phyloP scores from a whole-genome alignment of 1,140 invertebrate species.

The Drosophila ironensis region DNA sequence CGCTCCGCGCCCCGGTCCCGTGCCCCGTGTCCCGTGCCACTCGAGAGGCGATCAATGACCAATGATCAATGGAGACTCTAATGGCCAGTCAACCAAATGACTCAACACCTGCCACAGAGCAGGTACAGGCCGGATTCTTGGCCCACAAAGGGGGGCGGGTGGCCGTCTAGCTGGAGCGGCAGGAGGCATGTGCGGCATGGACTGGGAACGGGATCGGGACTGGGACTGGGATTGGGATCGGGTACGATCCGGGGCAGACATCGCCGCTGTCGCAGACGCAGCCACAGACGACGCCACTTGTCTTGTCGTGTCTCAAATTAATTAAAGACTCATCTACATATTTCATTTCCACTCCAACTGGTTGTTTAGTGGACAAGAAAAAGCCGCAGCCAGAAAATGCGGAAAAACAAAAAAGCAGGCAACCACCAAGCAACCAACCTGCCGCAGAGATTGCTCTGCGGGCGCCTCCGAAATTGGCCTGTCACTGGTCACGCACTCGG shows the following conservation, averaged over 20 bases:
- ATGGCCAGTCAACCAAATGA: slow-evolving; percentile 67
- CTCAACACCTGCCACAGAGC: slow-evolving; percentile 64
- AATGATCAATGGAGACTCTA: slow-evolving; percentile 67
- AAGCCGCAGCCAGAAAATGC: slow-evolving; percentile 61
- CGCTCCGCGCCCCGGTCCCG: not conserved
- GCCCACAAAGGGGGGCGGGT: slow-evolving; percentile 40
- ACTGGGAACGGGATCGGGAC: not conserved
- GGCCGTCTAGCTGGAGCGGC: slow-evolving; percentile 34
- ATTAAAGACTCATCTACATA: slow-evolving; percentile 81
- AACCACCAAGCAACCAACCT: slow-evolving; percentile 48
- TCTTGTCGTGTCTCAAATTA: slow-evolving; percentile 79
- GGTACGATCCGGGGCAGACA: slow-evolving; percentile 16
- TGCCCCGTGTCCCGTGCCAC: too few species aligned
- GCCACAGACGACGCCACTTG: slow-evolving; percentile 72
- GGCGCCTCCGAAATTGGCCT: slow-evolving; percentile 70
- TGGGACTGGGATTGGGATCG: not conserved
- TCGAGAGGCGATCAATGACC: slow-evolving; percentile 8
- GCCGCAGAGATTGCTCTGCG: slow-evolving; percentile 47
- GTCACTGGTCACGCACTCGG: slow-evolving; percentile 53
- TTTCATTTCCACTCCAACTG: slow-evolving; percentile 80
- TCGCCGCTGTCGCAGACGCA: slow-evolving; percentile 49
- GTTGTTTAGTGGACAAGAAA: slow-evolving; percentile 59
- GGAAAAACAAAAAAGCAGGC: slow-evolving; percentile 51
- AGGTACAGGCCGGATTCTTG: slow-evolving; percentile 37
- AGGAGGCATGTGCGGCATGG: slow-evolving; percentile 44